These are phyloP conservation scores for Amia ocellicauda DNA, from an alignment of 2,113 vertebrate species.

Conservation along the genomic window DNA sequence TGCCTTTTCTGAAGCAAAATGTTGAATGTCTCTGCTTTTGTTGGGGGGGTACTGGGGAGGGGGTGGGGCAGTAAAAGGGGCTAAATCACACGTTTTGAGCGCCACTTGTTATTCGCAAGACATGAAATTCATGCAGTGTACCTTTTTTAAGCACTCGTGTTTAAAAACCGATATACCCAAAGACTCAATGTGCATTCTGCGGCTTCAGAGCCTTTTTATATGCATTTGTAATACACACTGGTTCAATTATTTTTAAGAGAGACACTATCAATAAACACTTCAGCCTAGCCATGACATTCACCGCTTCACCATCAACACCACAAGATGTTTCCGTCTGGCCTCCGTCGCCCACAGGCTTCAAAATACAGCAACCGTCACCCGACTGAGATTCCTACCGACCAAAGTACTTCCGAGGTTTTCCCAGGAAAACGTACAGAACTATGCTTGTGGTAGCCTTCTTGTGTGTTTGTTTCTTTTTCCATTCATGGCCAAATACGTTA, in stretches of 20 bases:
- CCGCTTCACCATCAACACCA: not conserved
- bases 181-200: constrained; percentile 50
- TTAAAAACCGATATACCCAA: constrained; percentile 59
- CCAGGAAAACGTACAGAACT: no score
- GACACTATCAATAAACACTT: constrained; percentile 23
- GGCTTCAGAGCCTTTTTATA: constrained; percentile 38
- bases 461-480: not conserved
- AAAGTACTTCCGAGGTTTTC: no score
- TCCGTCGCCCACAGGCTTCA: no score
- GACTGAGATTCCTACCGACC: no score
- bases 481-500: no score
- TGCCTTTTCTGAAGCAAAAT: constrained; percentile 31
- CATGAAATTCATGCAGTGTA: constrained; percentile 22
- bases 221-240: constrained; percentile 50
- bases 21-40: constrained; percentile 38
- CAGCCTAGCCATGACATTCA: constrained; percentile 17
- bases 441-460: no score
- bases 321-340: not conserved
- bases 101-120: constrained; percentile 27
- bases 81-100: constrained; percentile 8
- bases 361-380: no score
- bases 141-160: constrained; percentile 26
- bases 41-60: constrained; percentile 19
- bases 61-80: not conserved
- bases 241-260: constrained; percentile 12